A percentile compares a stretch with the other conserved stretches of the same genome.
Evolutionary conservation across 1,140 invertebrate genomes (phyloP).

Genomic region (Gonioctena quinquepunctata): DNA sequence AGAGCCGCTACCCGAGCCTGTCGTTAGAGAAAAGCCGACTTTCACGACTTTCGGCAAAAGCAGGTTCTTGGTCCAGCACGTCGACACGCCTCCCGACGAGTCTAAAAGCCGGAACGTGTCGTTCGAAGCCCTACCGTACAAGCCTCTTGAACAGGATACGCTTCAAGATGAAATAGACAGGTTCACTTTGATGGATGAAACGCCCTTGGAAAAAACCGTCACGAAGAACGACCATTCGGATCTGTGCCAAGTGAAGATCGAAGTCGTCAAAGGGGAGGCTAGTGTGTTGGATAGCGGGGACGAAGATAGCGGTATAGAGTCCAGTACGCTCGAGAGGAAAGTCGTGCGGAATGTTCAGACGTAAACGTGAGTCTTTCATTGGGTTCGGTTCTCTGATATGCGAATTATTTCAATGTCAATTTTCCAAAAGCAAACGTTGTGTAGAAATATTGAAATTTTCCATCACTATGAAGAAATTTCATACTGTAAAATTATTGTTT

Average conservation of each 20-base stretch:
- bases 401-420: too few species aligned
- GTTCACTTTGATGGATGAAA: neutral
- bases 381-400: neutral
- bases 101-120: constrained; percentile 46
- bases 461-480: too few species aligned
- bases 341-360: constrained; percentile 13
- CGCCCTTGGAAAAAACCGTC: constrained; percentile 9
- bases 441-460: too few species aligned
- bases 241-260: constrained; percentile 33
- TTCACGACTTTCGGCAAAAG: constrained; percentile 54
- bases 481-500: too few species aligned
- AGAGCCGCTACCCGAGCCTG: constrained; percentile 38
- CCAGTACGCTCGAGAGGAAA: constrained; percentile 62
- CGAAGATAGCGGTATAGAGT: constrained; percentile 64
- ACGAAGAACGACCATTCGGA: neutral
- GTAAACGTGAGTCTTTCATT: neutral
- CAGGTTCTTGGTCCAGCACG: constrained; percentile 53
- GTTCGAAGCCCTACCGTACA: constrained; percentile 53
- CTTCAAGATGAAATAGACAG: neutral
- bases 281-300: constrained; percentile 63
- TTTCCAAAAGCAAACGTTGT: too few species aligned
- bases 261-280: constrained; percentile 61
- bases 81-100: constrained; percentile 47
- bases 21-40: constrained; percentile 47
- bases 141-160: constrained; percentile 27